Evolutionary conservation across 1,140 invertebrate species (phyloP).

Genomic region (Drosophila elegans): DNA sequence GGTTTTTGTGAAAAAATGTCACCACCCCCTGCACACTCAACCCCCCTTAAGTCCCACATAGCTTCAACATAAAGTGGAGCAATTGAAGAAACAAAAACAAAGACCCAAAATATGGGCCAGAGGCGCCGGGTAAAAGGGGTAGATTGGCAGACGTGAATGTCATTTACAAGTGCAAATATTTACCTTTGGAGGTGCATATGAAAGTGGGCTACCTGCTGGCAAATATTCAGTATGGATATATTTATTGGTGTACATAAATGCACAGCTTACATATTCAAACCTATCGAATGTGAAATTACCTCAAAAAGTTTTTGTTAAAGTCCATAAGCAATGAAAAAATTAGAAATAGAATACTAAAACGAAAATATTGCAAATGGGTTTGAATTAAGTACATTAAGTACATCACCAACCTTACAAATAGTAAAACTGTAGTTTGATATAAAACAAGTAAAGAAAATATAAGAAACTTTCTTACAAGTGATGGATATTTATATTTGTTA

Average conservation of each 20-base stretch:
- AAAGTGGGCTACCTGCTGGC: constrained; percentile 62
- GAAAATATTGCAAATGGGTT: too few relatives aligned
- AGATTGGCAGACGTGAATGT: constrained; percentile 67
- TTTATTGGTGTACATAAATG: constrained; percentile 40
- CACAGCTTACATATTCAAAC: constrained; percentile 1
- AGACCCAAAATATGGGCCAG: constrained; percentile 9
- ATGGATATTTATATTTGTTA: too few relatives aligned
- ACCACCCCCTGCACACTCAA: neutral
- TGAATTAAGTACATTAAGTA: too few relatives aligned
- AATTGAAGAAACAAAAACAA: constrained; percentile 38
- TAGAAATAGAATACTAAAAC: neutral
- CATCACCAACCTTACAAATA: too few relatives aligned
- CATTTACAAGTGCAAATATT: constrained; percentile 82
- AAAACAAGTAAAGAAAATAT: too few relatives aligned
- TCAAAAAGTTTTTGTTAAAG: constrained; percentile 11
- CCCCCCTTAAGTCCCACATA: constrained; percentile 15
- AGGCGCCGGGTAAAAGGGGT: constrained; percentile 1
- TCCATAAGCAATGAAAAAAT: neutral
- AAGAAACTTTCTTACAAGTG: too few relatives aligned
- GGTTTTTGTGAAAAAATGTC: constrained; percentile 46
- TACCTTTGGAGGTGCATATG: constrained; percentile 64
- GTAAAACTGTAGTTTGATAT: too few relatives aligned
- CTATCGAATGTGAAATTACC: constrained; percentile 7
- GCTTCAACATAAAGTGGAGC: constrained; percentile 63
- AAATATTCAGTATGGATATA: constrained; percentile 69